Percentiles rank a stretch among this genome's conserved stretches.
Evolutionary conservation across 1,140 invertebrate species (phyloP).

Genomic region (Mya arenaria): DNA sequence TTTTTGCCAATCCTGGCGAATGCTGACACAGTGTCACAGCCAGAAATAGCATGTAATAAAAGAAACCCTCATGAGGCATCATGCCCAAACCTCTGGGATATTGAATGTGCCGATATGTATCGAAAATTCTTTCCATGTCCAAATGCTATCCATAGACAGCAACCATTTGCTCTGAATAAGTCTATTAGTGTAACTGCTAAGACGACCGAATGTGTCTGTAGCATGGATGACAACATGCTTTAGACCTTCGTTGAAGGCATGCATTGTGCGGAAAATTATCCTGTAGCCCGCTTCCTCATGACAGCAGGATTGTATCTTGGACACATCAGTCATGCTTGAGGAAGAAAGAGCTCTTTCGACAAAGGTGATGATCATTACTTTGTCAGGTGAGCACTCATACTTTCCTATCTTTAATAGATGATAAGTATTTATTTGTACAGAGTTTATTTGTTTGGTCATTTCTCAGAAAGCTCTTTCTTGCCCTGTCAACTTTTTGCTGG

Average conservation of each 20-base stretch:
- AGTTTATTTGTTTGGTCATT: background rate
- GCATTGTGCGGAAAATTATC: background rate
- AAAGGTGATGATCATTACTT: background rate
- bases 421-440: background rate
- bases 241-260: background rate
- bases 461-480: background rate
- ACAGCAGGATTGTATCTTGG: background rate
- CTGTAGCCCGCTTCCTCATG: background rate
- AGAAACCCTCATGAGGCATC: background rate
- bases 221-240: background rate
- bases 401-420: background rate
- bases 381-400: background rate
- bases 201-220: slow-evolving; percentile 9
- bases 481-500: too few relatives aligned
- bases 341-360: background rate
- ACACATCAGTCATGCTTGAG: background rate
- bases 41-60: slow-evolving; percentile 5
- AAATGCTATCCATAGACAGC: slow-evolving; percentile 21
- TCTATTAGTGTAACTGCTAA: background rate
- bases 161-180: background rate
- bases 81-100: background rate
- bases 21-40: slow-evolving; percentile 21
- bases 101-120: background rate
- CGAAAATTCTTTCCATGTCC: slow-evolving; percentile 11
- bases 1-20: slow-evolving; percentile 28